These are phyloP conservation scores for Daphoenositta chrysoptera DNA, from an alignment of 2,113 vertebrate genomes.

Conservation along the genomic window DNA sequence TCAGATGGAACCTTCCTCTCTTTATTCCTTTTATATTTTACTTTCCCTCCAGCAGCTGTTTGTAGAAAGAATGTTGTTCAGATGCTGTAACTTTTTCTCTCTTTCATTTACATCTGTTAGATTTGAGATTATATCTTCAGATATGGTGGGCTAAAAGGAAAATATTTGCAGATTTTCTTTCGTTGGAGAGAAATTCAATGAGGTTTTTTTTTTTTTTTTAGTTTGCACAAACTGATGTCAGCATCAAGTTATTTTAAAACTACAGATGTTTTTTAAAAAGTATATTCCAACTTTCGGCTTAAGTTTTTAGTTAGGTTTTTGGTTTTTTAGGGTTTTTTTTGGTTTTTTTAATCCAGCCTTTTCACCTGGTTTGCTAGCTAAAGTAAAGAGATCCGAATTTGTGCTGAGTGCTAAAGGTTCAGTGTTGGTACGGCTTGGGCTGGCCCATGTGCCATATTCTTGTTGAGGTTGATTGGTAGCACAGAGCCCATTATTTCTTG, in stretches of 20 bases:
- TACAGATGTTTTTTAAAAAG: slow-evolving; percentile 60
- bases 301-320: slow-evolving; percentile 40
- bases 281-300: slow-evolving; percentile 52
- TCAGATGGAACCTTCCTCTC: slow-evolving; percentile 70
- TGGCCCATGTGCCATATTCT: slow-evolving; percentile 77
- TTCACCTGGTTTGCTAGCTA: slow-evolving; percentile 71
- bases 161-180: slow-evolving; percentile 37
- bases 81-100: slow-evolving; percentile 64
- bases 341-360: slow-evolving; percentile 51
- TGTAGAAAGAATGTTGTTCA: slow-evolving; percentile 73
- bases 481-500: slow-evolving; percentile 73
- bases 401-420: slow-evolving; percentile 76
- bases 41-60: slow-evolving; percentile 72
- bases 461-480: slow-evolving; percentile 77
- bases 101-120: slow-evolving; percentile 66
- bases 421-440: slow-evolving; percentile 80
- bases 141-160: slow-evolving; percentile 49
- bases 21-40: slow-evolving; percentile 53
- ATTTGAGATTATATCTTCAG: slow-evolving; percentile 54
- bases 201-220: slow-evolving; percentile 6
- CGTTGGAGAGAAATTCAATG: slow-evolving; percentile 57
- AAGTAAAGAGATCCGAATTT: slow-evolving; percentile 73
- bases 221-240: slow-evolving; percentile 65
- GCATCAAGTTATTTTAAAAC: slow-evolving; percentile 64
- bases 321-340: background rate